phyloP scores from a whole-genome alignment of 2,888 invertebrate species.

The Scaptomyza flava region DNA sequence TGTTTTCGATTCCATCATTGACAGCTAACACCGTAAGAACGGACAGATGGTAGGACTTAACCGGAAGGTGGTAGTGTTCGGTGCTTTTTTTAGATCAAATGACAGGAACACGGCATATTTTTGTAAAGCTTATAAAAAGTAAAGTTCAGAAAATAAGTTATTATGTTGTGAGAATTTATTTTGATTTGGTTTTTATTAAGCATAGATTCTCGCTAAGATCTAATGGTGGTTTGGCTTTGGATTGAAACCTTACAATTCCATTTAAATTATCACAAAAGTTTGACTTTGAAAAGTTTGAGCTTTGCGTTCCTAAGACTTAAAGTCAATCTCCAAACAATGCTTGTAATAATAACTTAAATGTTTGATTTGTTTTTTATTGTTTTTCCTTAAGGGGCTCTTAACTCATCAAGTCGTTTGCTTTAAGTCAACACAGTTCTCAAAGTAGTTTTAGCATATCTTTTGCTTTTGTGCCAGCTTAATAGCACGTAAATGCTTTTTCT shows the following conservation, averaged over 20 bases:
- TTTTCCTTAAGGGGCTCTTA: not conserved
- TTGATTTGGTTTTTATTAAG: no score
- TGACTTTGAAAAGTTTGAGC: no score
- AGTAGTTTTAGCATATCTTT: not conserved
- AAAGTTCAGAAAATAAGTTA: no score
- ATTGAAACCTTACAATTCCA: no score
- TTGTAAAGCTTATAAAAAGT: no score
- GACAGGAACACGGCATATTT: slow-evolving; percentile 7
- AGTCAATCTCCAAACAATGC: not conserved
- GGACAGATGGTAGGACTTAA: no score
- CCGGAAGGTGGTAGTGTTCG: not conserved
- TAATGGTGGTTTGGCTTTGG: no score
- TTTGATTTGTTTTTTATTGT: not conserved
- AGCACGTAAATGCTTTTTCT: slow-evolving; percentile 8
- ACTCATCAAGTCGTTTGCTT: not conserved
- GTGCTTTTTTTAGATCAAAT: slow-evolving; percentile 33
- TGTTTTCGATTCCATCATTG: slow-evolving; percentile 9
- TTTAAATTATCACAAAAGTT: no score
- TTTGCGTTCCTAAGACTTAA: not conserved
- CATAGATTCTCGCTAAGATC: no score
- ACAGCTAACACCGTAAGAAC: not conserved
- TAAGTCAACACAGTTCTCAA: not conserved
- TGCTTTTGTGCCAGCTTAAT: not conserved
- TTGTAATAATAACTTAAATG: not conserved
- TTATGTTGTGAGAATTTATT: no score